Base-by-base conservation (phyloP, 1,140 invertebrate species). In the Pseudomyrmex pallidus region DNA sequence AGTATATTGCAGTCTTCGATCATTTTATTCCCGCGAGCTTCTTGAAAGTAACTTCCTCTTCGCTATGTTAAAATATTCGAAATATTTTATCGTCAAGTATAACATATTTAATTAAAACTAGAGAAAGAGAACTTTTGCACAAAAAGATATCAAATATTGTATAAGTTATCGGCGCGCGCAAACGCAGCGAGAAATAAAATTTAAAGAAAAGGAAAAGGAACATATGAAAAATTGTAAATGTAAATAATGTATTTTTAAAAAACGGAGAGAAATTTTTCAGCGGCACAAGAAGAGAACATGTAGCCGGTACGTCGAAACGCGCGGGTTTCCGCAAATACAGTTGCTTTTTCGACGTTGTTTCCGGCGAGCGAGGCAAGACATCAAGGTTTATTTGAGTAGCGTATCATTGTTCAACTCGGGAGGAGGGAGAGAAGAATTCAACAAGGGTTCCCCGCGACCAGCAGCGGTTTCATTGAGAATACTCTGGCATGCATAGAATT, bases 401-500 rank as follows among this genome's bases (percentile, higher is more conserved):
- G 54, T 72, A 72, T 72, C 44, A 80, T 72, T 72, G 76, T 80
- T 80, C 44, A 50, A 59, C 22, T 57, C 22, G 13, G 20, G 15
- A 1, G 5, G 35, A 0, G 5, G 7, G 7, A 2, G 25, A 35
- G 35, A 35, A 35, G 35, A 70, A 70, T 70, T 78, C 64, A 35
- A 35, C 35, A 17, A 54, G 54, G 12, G 44, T 35, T 72, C 48
- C 54, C 35, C 35, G 7, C 35, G 35, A 8, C 66, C 57, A 82
- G 73, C 54, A 59, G 44, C 82, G 61, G 50, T 77, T 78, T 68
- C 61, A 70, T 80, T 77, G 63, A 67, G 82, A 80, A 80, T 68
- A 74, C 84, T 85, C 70, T 57, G n/a, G 78, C 56, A 85, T 85
- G 78, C 84, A 85, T 85, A 85, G 84, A 85, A 85, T 85, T 85